Conservation (phyloP, 2,888 invertebrate genomes). For the Phyto melanocephala region DNA sequence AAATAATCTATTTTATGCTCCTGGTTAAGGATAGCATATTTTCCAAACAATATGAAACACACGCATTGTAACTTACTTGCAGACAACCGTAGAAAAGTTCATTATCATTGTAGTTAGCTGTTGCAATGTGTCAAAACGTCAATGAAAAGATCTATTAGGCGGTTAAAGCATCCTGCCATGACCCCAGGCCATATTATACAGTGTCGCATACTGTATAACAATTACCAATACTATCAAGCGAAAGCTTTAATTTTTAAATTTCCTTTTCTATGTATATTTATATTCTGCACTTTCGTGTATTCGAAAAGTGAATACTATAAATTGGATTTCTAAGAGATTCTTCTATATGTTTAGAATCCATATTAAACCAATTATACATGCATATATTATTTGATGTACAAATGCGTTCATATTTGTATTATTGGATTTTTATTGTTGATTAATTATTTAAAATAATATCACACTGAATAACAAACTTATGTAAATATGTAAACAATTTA, state of each 20-base stretch:
- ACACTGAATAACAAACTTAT: no score
- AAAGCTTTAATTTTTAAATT: conserved; percentile 18
- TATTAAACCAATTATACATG: background rate
- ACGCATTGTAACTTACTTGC: conserved; percentile 68
- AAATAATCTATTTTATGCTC: no score
- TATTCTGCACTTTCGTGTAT: background rate
- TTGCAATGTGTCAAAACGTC: conserved; percentile 80
- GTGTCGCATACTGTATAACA: background rate
- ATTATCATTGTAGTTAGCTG: conserved; percentile 80
- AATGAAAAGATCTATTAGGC: conserved; percentile 80
- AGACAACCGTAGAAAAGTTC: conserved; percentile 81
- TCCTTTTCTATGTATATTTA: background rate
- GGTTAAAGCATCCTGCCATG: conserved; percentile 81
- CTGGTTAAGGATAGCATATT: no score
- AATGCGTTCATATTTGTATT: no score
- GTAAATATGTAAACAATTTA: no score
- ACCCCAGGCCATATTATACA: conserved; percentile 67
- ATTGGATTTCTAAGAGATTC: background rate
- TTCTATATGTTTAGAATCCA: conserved; percentile 37
- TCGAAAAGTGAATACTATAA: background rate
- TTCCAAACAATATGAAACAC: background rate
- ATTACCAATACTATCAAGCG: background rate
- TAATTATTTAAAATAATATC: no score
- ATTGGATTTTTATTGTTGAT: no score
- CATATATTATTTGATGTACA: no score